phyloP scores from a whole-genome alignment of 2,113 vertebrate species.

The Vulpes vulpes region DNA sequence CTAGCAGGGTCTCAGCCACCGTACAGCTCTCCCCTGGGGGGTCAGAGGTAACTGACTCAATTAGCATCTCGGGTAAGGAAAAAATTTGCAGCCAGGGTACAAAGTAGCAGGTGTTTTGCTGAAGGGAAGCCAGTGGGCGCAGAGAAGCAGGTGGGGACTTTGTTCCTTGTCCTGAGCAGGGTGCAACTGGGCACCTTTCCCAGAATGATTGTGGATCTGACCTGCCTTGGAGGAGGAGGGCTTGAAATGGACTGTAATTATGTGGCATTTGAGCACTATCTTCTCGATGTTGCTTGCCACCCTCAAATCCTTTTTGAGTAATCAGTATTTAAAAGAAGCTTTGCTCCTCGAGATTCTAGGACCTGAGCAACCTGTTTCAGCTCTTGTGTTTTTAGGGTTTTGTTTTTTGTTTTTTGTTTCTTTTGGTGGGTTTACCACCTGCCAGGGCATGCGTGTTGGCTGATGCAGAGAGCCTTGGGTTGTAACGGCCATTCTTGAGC shows the following conservation, averaged over 20 bases:
- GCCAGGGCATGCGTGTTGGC: accelerated
- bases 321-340: conserved; percentile 78
- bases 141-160: neutral
- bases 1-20: too few relatives aligned
- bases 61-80: neutral
- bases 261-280: neutral
- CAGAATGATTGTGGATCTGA: too few relatives aligned
- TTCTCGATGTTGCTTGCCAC: neutral
- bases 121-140: neutral
- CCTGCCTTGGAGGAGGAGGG: too few relatives aligned
- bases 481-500: neutral
- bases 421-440: neutral
- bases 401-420: too few relatives aligned
- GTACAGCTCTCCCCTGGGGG: too few relatives aligned
- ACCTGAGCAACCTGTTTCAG: neutral
- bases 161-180: neutral
- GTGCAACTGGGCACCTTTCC: neutral
- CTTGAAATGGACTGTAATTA: conserved; percentile 21
- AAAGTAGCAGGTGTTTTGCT: neutral
- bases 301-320: neutral
- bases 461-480: neutral
- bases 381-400: neutral
- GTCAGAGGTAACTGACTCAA: neutral
- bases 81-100: neutral
- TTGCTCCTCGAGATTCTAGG: neutral